Evolutionary conservation across 2,888 invertebrate species (phyloP).

Genomic region (Lasioglossum calceatum): DNA sequence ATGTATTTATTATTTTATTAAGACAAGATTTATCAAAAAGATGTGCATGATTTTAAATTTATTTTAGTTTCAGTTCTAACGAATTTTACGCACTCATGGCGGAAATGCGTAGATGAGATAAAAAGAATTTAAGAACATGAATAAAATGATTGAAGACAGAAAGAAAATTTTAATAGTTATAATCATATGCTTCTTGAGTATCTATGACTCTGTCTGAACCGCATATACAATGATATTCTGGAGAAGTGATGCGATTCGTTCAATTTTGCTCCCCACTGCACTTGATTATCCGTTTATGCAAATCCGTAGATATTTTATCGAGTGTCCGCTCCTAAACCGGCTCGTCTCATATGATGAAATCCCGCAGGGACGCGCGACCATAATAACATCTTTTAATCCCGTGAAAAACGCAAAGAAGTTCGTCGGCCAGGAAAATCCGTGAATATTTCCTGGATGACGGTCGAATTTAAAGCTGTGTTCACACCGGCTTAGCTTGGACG

Average conservation of each 20-base stretch:
- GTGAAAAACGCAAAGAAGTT: constrained; percentile 2
- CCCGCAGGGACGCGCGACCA: neutral
- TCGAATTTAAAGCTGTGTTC: constrained; percentile 22
- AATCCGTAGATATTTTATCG: neutral
- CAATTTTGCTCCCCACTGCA: neutral
- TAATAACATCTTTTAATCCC: constrained; percentile 16
- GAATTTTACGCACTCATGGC: too few species aligned
- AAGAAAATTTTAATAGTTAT: neutral
- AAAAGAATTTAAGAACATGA: too few species aligned
- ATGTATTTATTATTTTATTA: too few species aligned
- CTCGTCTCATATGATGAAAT: neutral
- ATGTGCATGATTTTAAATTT: neutral
- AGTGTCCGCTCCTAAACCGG: neutral
- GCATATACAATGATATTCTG: neutral
- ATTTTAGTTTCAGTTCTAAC: neutral
- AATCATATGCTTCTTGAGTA: neutral
- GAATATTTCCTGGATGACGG: constrained; percentile 35
- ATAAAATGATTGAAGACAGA: neutral
- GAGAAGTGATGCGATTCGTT: neutral
- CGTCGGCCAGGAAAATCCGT: constrained; percentile 13
- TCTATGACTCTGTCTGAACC: neutral
- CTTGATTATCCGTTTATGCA: neutral
- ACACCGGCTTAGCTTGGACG: neutral
- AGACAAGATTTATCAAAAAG: too few species aligned
- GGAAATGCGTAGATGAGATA: too few species aligned